Evolutionary conservation across 2,797 vertebrate genomes (phyloP).

Genomic region (Chaetophractus vellerosus): DNA sequence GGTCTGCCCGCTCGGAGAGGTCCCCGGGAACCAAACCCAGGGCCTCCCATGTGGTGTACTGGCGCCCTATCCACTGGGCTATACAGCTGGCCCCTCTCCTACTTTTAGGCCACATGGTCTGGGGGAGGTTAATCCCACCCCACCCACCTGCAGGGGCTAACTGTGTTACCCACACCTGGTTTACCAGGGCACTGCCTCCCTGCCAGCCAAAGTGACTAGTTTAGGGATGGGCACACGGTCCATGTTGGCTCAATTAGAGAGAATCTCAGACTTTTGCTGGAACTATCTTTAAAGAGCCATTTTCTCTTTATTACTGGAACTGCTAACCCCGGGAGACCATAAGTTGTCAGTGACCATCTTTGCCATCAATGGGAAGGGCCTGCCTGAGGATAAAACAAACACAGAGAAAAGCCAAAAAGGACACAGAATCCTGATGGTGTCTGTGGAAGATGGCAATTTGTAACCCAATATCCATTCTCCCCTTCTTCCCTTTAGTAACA

Average conservation of each 20-base stretch:
- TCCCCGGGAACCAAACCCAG: no score
- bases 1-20: no score
- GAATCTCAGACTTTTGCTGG: slow-evolving; percentile 1
- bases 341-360: background rate
- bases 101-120: background rate
- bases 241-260: background rate
- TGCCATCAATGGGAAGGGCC: background rate
- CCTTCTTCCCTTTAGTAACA: background rate
- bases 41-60: no score
- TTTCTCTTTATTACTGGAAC: background rate
- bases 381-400: background rate
- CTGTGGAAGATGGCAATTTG: background rate
- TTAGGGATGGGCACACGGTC: background rate
- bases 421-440: background rate
- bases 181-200: background rate
- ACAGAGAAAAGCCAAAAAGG: background rate
- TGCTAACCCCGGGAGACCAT: background rate
- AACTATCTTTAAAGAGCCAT: background rate
- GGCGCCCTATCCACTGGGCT: no score
- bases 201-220: background rate
- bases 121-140: background rate
- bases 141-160: background rate
- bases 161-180: background rate
- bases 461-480: background rate
- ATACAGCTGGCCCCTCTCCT: no score